Evolutionary conservation across 64 coral and sea anemone species (phyloP).

Genomic region (Montipora foliosa): DNA sequence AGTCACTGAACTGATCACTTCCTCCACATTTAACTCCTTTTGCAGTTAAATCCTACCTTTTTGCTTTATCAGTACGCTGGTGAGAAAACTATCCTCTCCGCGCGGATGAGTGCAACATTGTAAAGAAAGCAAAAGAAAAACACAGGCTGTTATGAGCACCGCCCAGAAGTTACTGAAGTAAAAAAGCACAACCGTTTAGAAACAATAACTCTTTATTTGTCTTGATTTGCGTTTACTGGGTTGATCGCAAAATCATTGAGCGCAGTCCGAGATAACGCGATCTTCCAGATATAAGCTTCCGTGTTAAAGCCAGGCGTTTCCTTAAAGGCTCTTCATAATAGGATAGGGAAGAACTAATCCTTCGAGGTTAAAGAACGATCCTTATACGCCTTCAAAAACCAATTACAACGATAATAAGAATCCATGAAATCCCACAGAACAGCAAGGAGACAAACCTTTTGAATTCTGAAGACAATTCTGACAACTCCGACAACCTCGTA

Average conservation of each 20-base stretch:
- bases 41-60: constrained; percentile 17
- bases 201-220: constrained; percentile 29
- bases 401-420: constrained; percentile 53
- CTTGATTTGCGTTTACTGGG: neutral
- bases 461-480: neutral
- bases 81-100: neutral
- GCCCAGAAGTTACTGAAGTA: neutral
- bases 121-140: neutral
- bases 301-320: neutral
- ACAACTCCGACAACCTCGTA: neutral
- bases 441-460: neutral
- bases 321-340: constrained; percentile 40
- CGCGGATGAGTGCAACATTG: neutral
- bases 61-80: neutral
- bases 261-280: neutral
- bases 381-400: constrained; percentile 44
- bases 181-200: neutral
- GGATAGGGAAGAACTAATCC: constrained; percentile 53
- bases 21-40: neutral
- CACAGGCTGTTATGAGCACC: constrained; percentile 17
- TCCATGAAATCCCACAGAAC: constrained; percentile 32
- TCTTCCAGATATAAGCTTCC: constrained; percentile 14
- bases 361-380: constrained; percentile 41
- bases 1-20: constrained; percentile 19
- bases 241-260: neutral